Percentiles rank a stretch among this genome's conserved stretches.
These are phyloP conservation scores for Platyura marginata DNA, from an alignment of 1,140 invertebrate species.

Conservation along the genomic window DNA sequence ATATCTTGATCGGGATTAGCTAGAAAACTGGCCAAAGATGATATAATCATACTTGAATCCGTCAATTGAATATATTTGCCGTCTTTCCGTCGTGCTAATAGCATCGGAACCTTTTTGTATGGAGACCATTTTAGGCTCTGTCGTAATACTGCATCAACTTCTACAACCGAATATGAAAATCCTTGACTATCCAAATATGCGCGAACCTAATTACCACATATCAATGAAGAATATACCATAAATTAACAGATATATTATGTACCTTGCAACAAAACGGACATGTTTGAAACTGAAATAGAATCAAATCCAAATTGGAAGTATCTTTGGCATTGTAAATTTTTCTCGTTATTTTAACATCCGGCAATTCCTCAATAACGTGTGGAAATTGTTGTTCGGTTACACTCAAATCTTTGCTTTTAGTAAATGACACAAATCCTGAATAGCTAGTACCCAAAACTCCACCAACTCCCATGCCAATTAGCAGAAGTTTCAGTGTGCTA, in stretches of 20 bases:
- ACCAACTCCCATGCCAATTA: not conserved
- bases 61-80: constrained; percentile 69
- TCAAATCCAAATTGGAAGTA: constrained; percentile 57
- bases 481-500: not conserved
- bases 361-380: constrained; percentile 27
- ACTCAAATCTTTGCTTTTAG: not conserved
- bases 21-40: constrained; percentile 62
- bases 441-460: not conserved
- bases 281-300: constrained; percentile 89
- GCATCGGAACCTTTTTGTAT: constrained; percentile 92
- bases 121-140: constrained; percentile 84
- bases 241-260: not conserved
- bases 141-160: constrained; percentile 80
- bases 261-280: constrained; percentile 98
- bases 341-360: constrained; percentile 26
- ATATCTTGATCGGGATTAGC: constrained; percentile 40
- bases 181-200: constrained; percentile 87
- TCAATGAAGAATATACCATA: not conserved
- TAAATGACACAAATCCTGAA: not conserved
- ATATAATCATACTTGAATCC: constrained; percentile 90
- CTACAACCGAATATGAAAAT: constrained; percentile 87
- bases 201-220: constrained; percentile 37
- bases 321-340: constrained; percentile 46
- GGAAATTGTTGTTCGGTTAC: constrained; percentile 18
- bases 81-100: constrained; percentile 54